Base-by-base conservation (phyloP, 2,113 vertebrate genomes). In the Albula glossodonta region DNA sequence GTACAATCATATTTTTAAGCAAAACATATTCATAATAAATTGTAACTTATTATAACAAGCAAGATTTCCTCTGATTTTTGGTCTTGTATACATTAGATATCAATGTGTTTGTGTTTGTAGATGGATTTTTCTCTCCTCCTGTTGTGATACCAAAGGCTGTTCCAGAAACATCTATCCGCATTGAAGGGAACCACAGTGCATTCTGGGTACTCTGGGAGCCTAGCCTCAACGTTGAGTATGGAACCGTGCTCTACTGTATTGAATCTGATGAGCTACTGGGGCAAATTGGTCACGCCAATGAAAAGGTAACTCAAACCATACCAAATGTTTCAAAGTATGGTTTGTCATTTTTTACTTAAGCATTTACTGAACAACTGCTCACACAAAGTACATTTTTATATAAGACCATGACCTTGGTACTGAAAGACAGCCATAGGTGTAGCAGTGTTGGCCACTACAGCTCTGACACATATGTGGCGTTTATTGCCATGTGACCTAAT, bases 101-200 rank as follows among this genome's bases (percentile, higher is more conserved):
- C 5, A 41, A 2, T 86, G 49, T 81, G 11, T 74, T 31, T 84
- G 10, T 83, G 60, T 85, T 49, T 86, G 50, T 77, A 88, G 88
- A 84, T 81, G 89, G 86, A 4, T 89, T 88, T 88, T 91, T 93
- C 25, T 93, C 89, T 78, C 81, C 11, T 0, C 96, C 94, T 48
- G 90, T 89, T 78, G 95, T 96, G 70, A 94, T 95, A 77, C 96
- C 95, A 0, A 90, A 92, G 90, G 79, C 92, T 79, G 85, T 96
- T 77, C 89, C 87, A 78, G 89, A 90, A 81, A 91, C 92, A 84
- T 96, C 95, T 22, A 93, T 95, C 89, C 89, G 56, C 80, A 92
- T 94, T 19, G 84, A 90, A 90, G 93, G 93, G 86, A 93, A 95
- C 89, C 89, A 89, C 87, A 93, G 92, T 9, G 83, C 78, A 86